phyloP scores from a whole-genome alignment of 2,113 vertebrate genomes.

The Daboia siamensis region DNA sequence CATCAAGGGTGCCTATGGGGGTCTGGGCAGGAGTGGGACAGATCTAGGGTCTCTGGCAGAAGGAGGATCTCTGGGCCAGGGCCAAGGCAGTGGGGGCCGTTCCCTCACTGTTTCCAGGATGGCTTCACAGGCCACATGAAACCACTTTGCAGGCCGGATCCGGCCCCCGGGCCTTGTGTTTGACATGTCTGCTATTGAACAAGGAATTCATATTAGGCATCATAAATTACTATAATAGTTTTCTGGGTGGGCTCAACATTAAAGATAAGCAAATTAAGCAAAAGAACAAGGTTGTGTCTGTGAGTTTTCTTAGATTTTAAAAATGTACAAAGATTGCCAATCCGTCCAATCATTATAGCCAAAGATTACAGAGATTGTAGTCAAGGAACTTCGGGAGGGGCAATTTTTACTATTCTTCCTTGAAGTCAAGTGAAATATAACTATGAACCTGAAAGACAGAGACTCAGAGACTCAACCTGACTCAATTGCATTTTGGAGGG shows the following conservation, averaged over 20 bases:
- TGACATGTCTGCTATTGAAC: too few relatives aligned
- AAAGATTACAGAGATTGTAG: neutral
- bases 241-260: neutral
- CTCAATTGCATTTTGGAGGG: neutral
- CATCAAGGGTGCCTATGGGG: too few relatives aligned
- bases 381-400: neutral
- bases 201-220: neutral
- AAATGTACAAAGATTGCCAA: neutral
- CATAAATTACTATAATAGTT: neutral
- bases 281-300: neutral
- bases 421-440: neutral
- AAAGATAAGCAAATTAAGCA: neutral
- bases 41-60: too few relatives aligned
- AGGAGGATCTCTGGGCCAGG: too few relatives aligned
- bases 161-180: too few relatives aligned
- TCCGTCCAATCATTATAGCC: neutral
- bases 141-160: too few relatives aligned
- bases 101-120: too few relatives aligned
- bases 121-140: too few relatives aligned
- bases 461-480: too few relatives aligned
- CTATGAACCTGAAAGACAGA: neutral
- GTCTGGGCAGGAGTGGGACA: too few relatives aligned
- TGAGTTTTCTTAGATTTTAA: neutral
- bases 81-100: too few relatives aligned
- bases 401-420: neutral